A percentile compares a stretch with the other conserved stretches of the same genome.
These are phyloP conservation scores for Zaprionus ornatus DNA, from an alignment of 1,140 invertebrate species.

Conservation along the genomic window DNA sequence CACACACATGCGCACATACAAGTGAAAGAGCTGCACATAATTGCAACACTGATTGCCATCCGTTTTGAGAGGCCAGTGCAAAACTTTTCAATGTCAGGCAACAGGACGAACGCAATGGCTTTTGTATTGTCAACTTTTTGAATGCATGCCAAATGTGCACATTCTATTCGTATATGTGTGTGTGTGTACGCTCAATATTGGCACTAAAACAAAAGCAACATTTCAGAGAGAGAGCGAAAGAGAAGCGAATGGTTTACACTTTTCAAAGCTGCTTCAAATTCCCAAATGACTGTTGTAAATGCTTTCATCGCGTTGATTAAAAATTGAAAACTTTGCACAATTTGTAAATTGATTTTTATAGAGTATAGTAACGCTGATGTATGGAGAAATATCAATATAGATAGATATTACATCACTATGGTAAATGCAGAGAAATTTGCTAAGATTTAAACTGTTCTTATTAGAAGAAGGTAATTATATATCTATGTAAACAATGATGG, in stretches of 20 bases:
- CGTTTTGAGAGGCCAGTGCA: conserved; percentile 43
- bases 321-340: conserved; percentile 40
- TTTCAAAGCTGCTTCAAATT: neutral
- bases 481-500: no score
- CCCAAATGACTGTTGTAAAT: conserved; percentile 12
- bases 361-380: neutral
- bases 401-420: neutral
- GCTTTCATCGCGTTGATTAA: conserved; percentile 59
- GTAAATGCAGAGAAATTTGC: no score
- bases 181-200: conserved; percentile 3
- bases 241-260: conserved; percentile 19
- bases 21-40: conserved; percentile 47
- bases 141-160: conserved; percentile 68
- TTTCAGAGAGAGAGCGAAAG: conserved; percentile 14
- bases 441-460: no score
- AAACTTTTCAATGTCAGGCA: conserved; percentile 66
- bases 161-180: conserved; percentile 16
- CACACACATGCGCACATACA: conserved; percentile 22
- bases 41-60: conserved; percentile 74
- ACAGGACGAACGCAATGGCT: conserved; percentile 43
- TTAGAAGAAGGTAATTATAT: no score
- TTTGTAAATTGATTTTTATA: neutral
- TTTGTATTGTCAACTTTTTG: conserved; percentile 56
- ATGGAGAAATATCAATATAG: neutral
- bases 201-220: conserved; percentile 40